A percentile compares a stretch with the other conserved stretches of the same genome.
Conservation (phyloP, 2,888 invertebrate genomes). For the Eristalis intricaria region DNA sequence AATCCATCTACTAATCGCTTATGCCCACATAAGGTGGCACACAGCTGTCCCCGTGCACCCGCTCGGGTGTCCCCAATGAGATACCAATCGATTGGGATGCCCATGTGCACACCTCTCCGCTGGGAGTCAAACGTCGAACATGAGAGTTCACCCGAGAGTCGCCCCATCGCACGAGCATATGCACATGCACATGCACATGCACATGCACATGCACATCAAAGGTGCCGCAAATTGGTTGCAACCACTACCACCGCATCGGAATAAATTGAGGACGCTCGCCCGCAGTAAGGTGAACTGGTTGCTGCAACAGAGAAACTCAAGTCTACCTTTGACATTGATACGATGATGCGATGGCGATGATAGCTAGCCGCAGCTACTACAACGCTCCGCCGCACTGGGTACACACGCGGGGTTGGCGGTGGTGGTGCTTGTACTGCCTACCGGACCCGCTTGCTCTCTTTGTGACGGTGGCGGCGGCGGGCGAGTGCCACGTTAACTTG, state of each 20-base stretch:
- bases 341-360: constrained; percentile 40
- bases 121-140: background rate
- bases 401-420: background rate
- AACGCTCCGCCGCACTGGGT: background rate
- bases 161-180: background rate
- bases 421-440: background rate
- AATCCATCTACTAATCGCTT: constrained; percentile 66
- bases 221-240: constrained; percentile 59
- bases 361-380: background rate
- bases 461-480: background rate
- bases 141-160: constrained; percentile 3
- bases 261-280: constrained; percentile 37
- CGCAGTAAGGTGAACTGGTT: constrained; percentile 44
- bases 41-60: constrained; percentile 44
- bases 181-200: background rate
- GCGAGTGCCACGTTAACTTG: constrained; percentile 22
- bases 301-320: constrained; percentile 39
- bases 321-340: constrained; percentile 59
- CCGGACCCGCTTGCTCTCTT: background rate
- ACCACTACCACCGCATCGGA: constrained; percentile 31
- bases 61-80: constrained; percentile 43
- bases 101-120: background rate
- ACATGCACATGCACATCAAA: constrained; percentile 39
- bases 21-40: constrained; percentile 66
- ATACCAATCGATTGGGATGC: constrained; percentile 59